phyloP scores from a whole-genome alignment of 2,113 vertebrate genomes.

The Cynocephalus volans region DNA sequence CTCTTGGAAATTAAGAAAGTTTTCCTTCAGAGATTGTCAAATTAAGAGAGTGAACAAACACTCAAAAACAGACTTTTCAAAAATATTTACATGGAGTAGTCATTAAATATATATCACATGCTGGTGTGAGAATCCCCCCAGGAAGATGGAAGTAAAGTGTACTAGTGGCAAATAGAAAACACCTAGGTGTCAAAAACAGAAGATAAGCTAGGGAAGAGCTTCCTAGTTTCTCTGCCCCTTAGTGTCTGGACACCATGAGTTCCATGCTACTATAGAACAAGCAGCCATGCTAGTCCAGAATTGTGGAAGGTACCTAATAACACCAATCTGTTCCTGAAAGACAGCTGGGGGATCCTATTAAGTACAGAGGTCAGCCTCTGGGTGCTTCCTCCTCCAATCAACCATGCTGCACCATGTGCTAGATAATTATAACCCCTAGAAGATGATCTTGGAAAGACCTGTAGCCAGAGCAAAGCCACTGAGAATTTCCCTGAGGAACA shows the following conservation, averaged over 20 bases:
- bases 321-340: not conserved
- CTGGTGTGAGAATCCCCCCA: not conserved
- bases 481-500: not conserved
- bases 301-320: not conserved
- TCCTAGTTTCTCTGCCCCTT: too few relatives aligned
- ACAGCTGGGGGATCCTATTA: not conserved
- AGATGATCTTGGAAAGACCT: not conserved
- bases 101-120: not conserved
- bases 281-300: too few relatives aligned
- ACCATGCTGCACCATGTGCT: not conserved
- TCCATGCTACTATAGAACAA: too few relatives aligned
- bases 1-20: not conserved
- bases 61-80: not conserved
- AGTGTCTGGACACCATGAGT: too few relatives aligned
- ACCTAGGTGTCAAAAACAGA: not conserved
- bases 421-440: not conserved
- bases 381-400: not conserved
- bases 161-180: not conserved
- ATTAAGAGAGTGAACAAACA: not conserved
- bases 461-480: not conserved
- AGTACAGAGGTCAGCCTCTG: not conserved
- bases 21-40: slow-evolving; percentile 2
- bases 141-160: not conserved
- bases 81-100: not conserved
- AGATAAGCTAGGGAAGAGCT: too few relatives aligned